A percentile compares a stretch with the other conserved stretches of the same genome.
Conservation (phyloP, 2,797 vertebrate genomes). For the Chromis chromis region DNA sequence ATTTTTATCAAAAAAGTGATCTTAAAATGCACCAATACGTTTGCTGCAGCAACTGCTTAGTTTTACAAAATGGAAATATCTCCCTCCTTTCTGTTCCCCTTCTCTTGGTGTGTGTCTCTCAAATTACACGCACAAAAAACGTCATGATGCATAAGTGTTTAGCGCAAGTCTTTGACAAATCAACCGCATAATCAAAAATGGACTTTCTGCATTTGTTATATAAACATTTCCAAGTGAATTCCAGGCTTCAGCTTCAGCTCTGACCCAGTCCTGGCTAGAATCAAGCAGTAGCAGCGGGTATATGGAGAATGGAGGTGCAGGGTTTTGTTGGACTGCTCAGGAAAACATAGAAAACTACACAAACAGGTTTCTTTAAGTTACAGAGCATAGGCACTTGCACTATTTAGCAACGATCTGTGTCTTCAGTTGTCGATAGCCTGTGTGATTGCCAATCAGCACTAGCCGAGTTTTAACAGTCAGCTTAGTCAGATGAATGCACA, state of each 20-base stretch:
- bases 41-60: background rate
- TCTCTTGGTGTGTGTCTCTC: background rate
- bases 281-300: background rate
- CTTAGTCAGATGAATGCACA: background rate
- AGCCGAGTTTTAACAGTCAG: background rate
- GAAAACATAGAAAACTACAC: background rate
- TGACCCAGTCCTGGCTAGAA: background rate
- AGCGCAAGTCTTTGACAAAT: background rate
- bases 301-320: background rate
- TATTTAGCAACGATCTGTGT: background rate
- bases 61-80: background rate
- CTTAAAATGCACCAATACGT: background rate
- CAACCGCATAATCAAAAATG: background rate
- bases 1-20: too few relatives aligned
- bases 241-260: background rate
- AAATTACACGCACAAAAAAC: background rate
- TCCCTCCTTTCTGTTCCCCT: too few relatives aligned
- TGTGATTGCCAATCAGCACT: background rate
- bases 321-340: background rate
- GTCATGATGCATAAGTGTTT: background rate
- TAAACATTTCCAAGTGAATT: background rate
- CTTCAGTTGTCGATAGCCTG: constrained; percentile 5
- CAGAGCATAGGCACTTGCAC: background rate
- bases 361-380: background rate
- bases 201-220: background rate